Conservation (phyloP, 2,888 invertebrate genomes). For the Leucoma salicis region DNA sequence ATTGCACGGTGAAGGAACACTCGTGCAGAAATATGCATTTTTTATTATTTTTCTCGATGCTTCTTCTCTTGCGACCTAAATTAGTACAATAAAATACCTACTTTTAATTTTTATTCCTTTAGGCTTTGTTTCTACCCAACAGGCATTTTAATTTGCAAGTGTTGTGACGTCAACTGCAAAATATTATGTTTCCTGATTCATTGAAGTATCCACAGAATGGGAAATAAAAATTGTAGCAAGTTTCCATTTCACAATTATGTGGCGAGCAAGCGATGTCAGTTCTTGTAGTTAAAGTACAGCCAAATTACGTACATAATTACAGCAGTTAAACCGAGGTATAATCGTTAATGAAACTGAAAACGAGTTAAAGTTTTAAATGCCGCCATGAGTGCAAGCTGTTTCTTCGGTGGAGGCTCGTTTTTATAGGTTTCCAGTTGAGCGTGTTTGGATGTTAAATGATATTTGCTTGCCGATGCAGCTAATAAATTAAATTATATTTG, state of each 20-base stretch:
- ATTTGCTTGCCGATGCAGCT: neutral
- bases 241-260: slow-evolving; percentile 19
- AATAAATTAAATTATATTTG: neutral
- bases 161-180: neutral
- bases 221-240: slow-evolving; percentile 17
- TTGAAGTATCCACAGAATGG: slow-evolving; percentile 11
- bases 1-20: too few relatives aligned
- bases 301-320: slow-evolving; percentile 76
- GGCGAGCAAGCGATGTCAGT: slow-evolving; percentile 37
- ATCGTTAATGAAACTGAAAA: slow-evolving; percentile 77
- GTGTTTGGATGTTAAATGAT: neutral
- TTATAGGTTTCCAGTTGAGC: slow-evolving; percentile 37
- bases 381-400: slow-evolving; percentile 76
- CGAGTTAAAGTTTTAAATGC: slow-evolving; percentile 74
- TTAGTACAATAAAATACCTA: too few relatives aligned
- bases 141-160: too few relatives aligned
- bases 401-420: slow-evolving; percentile 68
- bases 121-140: too few relatives aligned
- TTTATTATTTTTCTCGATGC: too few relatives aligned
- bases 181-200: slow-evolving; percentile 3
- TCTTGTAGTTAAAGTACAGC: slow-evolving; percentile 51
- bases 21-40: too few relatives aligned
- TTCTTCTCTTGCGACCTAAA: too few relatives aligned
- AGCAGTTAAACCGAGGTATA: slow-evolving; percentile 69
- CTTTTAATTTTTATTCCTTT: too few relatives aligned